These are phyloP conservation scores for Nebria salina DNA, from an alignment of 2,888 invertebrate species.

Conservation along the genomic window DNA sequence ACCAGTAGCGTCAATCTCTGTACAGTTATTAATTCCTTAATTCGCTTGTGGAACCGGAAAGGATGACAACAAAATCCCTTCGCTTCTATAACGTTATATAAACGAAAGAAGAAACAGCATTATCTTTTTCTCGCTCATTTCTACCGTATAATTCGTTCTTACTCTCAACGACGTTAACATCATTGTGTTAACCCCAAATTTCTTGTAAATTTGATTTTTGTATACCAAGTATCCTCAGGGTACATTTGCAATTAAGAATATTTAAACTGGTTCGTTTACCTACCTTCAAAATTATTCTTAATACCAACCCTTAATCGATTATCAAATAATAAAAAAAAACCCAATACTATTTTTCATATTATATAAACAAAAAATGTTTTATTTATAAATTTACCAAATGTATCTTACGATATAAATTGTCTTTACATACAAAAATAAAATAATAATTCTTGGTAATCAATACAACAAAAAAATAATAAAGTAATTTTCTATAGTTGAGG, in stretches of 20 bases:
- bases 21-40: constrained; percentile 38
- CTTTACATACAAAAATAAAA: too few species aligned
- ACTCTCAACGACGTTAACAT: background rate
- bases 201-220: background rate
- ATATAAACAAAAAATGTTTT: too few species aligned
- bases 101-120: background rate
- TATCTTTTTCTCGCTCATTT: background rate
- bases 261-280: background rate
- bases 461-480: too few species aligned
- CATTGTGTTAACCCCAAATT: background rate
- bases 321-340: too few species aligned
- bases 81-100: background rate
- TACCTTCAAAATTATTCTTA: background rate
- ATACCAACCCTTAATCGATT: background rate
- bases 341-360: too few species aligned
- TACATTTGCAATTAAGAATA: background rate
- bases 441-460: too few species aligned
- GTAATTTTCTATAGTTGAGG: too few species aligned
- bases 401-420: too few species aligned
- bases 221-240: background rate
- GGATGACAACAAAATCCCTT: constrained; percentile 16
- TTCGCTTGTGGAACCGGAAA: constrained; percentile 24
- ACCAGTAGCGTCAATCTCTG: constrained; percentile 34
- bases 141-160: background rate
- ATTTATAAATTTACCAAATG: too few species aligned